Base-by-base conservation (phyloP, 37 sponge, comb jelly and placozoan genomes). In the Crambe crambe region DNA sequence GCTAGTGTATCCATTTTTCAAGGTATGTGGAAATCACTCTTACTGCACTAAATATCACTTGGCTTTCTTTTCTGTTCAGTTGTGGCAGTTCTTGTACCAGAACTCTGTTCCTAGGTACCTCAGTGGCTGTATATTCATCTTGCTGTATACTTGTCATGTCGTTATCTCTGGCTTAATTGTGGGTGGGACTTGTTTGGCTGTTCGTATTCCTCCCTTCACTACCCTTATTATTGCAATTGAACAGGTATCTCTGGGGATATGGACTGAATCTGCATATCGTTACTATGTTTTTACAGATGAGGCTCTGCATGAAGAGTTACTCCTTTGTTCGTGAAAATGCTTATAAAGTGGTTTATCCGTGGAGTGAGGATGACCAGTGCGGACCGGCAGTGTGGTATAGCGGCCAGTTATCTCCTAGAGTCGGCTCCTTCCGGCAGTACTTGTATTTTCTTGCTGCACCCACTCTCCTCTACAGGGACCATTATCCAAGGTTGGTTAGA, bases 321-420 rank as follows among this genome's bases (percentile, higher is more conserved):
- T 90, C 95, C 1, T 94, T 87, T 80, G 41, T 90, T 17, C 73
- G 88, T 58, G 95, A 94, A 75, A 94, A 86, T 71, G 89, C 84
- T 2, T 69, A 71, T 51, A 93, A 92, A 51, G 85, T 92, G 12
- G 0, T 92, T 0, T 44, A 73, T 31, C 93, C 93, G 2, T 87
- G 91, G 91, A 54, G 72, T 30, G 72, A 85, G 61, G 80, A 85
- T 40, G 91, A 85, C 37, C 61, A 60, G 27, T 29, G 58, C 36
- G 89, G 89, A 17, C 91, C 91, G 4, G 86, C 91, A 2, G 83
- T 86, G 68, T 85, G 83, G 86, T 90, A 90, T 58, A 60, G 25
- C 5, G 86, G 91, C 15, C 91, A 90, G 54, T 71, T 90, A 79
- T 54, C 77, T 0, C 91, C 91, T 0, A 0, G 38, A n/a, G 79